Conservation (phyloP, 2,888 invertebrate species). For the Caenorhabditis auriculariae region DNA sequence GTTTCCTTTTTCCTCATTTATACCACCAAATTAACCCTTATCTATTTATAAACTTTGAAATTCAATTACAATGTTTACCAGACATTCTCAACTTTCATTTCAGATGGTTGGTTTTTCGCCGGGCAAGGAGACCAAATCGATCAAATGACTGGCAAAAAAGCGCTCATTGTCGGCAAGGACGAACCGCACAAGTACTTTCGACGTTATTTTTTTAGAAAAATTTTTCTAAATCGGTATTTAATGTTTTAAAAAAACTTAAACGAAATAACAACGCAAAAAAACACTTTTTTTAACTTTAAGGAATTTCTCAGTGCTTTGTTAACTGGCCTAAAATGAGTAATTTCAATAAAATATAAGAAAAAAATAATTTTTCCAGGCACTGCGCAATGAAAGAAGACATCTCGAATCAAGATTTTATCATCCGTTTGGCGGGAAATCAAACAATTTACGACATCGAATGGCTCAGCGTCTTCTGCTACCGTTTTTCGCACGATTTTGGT, state of each 20-base stretch:
- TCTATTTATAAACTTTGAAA: slow-evolving; percentile 1
- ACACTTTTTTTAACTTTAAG: not conserved
- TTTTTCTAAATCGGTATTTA: not conserved
- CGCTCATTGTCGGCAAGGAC: slow-evolving; percentile 48
- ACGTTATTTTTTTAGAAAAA: not conserved
- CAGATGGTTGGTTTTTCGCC: slow-evolving; percentile 58
- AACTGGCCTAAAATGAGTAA: no score
- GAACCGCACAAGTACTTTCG: slow-evolving; percentile 24
- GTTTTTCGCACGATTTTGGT: slow-evolving; percentile 53
- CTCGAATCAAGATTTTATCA: slow-evolving; percentile 36
- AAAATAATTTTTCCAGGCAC: slow-evolving; percentile 45
- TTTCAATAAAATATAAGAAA: not conserved
- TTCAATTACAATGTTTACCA: not conserved
- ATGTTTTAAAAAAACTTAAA: not conserved
- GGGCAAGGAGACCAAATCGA: slow-evolving; percentile 45
- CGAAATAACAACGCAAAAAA: no score
- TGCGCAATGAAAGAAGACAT: slow-evolving; percentile 55
- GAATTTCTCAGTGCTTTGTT: no score
- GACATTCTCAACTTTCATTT: slow-evolving; percentile 4
- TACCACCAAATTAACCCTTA: not conserved
- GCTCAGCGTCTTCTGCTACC: slow-evolving; percentile 48
- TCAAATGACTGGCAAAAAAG: slow-evolving; percentile 48
- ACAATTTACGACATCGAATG: slow-evolving; percentile 56
- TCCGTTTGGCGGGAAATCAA: slow-evolving; percentile 41
- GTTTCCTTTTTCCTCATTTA: no score